Percentiles rank a stretch among this genome's conserved stretches.
Conservation (phyloP, 1,140 invertebrate species). For the Drosophila gunungcola region DNA sequence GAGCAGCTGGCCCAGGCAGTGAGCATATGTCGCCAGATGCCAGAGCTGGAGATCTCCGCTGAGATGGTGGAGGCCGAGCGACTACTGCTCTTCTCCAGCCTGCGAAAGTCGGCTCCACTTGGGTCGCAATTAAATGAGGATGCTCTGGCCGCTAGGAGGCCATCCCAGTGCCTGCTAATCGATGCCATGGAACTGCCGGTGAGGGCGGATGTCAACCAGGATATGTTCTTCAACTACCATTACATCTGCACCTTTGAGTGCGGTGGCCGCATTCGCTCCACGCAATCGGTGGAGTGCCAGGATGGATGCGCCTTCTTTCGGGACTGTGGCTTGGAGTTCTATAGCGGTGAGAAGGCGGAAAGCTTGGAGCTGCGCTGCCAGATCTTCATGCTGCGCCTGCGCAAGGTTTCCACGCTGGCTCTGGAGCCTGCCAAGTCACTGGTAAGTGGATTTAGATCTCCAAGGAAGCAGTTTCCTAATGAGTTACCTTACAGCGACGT, state of each 20-base stretch:
- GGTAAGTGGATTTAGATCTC: conserved; percentile 36
- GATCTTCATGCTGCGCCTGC: conserved; percentile 77
- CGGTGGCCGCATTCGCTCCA: conserved; percentile 71
- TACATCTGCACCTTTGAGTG: conserved; percentile 79
- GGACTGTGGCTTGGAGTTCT: conserved; percentile 75
- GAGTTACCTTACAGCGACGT: conserved; percentile 36
- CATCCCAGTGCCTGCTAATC: conserved; percentile 54
- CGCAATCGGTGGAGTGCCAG: conserved; percentile 76
- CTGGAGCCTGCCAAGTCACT: conserved; percentile 56
- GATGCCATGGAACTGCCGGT: conserved; percentile 72
- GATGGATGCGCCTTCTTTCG: conserved; percentile 68
- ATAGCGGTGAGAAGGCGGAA: conserved; percentile 38
- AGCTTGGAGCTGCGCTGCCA: conserved; percentile 62
- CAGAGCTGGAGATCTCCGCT: conserved; percentile 71
- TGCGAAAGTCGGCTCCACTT: conserved; percentile 23
- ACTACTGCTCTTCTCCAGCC: conserved; percentile 65
- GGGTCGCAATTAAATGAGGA: neutral
- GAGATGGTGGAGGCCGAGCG: conserved; percentile 83
- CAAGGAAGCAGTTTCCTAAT: neutral
- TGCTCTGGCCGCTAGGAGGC: neutral
- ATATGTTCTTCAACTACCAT: conserved; percentile 82
- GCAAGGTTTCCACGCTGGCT: conserved; percentile 72
- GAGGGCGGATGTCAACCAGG: conserved; percentile 59
- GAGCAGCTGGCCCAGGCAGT: conserved; percentile 74
- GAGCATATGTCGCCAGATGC: conserved; percentile 75